Percentiles rank a stretch among this genome's conserved stretches.
Conservation (phyloP, 2,888 invertebrate species). For the Cotesia congregata region DNA sequence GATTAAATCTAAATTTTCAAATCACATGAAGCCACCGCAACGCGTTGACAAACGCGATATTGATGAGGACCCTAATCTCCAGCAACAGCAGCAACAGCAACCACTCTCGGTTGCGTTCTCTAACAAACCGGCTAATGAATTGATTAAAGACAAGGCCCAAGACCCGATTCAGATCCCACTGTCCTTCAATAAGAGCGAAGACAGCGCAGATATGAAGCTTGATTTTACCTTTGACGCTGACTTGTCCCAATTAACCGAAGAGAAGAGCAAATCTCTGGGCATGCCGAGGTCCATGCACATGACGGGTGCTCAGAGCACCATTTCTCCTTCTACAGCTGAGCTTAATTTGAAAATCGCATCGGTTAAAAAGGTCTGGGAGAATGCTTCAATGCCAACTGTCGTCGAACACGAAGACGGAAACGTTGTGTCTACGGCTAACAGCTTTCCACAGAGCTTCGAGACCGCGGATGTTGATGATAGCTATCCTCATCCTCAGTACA, state of each 20-base stretch:
- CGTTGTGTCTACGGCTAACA: slow-evolving; percentile 69
- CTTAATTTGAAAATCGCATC: slow-evolving; percentile 94
- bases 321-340: slow-evolving; percentile 88
- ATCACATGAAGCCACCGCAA: slow-evolving; percentile 69
- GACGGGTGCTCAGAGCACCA: slow-evolving; percentile 78
- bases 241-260: slow-evolving; percentile 81
- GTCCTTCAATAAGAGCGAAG: slow-evolving; percentile 80
- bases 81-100: slow-evolving; percentile 68
- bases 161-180: slow-evolving; percentile 76
- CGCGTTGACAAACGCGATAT: slow-evolving; percentile 73
- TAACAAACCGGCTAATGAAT: slow-evolving; percentile 70
- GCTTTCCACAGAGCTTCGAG: slow-evolving; percentile 68
- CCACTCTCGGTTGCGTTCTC: slow-evolving; percentile 70
- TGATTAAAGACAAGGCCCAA: slow-evolving; percentile 70
- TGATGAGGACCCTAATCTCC: slow-evolving; percentile 72
- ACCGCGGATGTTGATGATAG: slow-evolving; percentile 72
- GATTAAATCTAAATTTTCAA: slow-evolving; percentile 76
- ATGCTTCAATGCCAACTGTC: slow-evolving; percentile 77
- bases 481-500: slow-evolving; percentile 73
- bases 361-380: slow-evolving; percentile 90
- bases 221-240: slow-evolving; percentile 93
- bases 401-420: slow-evolving; percentile 75
- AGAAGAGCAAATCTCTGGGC: slow-evolving; percentile 75
- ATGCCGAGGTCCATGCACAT: slow-evolving; percentile 77
- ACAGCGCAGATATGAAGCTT: slow-evolving; percentile 89